Evolutionary conservation across 2,888 invertebrate species (phyloP), one percentile per base, ranked within the genome.

Genomic region (Epinotia ramella): DNA sequence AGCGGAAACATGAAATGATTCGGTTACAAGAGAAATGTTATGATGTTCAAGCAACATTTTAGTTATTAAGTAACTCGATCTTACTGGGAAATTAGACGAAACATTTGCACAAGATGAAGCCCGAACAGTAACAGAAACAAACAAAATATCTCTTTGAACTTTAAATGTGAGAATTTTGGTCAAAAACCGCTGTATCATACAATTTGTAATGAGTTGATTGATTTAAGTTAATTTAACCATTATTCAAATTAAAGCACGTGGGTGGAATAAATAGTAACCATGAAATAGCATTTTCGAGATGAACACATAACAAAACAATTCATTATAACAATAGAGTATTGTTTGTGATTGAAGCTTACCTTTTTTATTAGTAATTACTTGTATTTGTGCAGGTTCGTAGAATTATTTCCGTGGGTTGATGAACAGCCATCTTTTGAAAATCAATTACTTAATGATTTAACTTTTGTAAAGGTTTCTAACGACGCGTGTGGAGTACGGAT

Each of bases 261-360:
- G 92, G 91, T 78, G 87, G 88, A 89, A 89, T 91, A 89, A 88
- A 88, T 86, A 86, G 81, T 81, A 84, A 87, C 88, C 88, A 89
- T 93, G 90, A 92, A 84, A 78, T 74, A 82, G 88, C 90, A 86
- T 81, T 88, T 90, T 89, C 84, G 76, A 83, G 83, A 85, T 87
- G 84, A 84, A 87, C 88, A 86, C 83, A 85, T 86, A 89, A 91
- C 89, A 87, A 89, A 91, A 89, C 89, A 90, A 89, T 88, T 89
- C 87, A 89, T 89, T 88, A 86, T 82, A 86, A 91, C 91, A 92
- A 93, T 92, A 85, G 88, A 79, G 85, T 85, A 93, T 93, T 93
- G 93, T 93, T 91, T 90, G 84, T 88, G 86, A 87, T 88, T 87
- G 84, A 85, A 83, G 83, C 81, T 86, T 83, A 82, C 79, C 81